Base-by-base conservation (phyloP, 2,888 invertebrate genomes). In the Willowsia nigromaculata region DNA sequence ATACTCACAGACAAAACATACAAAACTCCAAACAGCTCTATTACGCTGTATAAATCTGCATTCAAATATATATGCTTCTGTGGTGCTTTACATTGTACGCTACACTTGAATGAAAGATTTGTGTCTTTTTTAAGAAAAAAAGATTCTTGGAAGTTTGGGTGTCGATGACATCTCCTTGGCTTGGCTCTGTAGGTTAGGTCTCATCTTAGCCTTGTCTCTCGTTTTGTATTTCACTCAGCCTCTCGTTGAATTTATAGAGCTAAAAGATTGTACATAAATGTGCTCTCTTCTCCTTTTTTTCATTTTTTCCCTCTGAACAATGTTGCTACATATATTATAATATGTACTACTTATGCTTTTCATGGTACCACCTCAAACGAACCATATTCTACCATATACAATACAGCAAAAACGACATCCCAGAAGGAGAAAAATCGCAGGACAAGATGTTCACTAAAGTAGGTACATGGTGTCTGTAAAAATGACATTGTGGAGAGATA, bases 81-180 rank as follows among this genome's bases (percentile, higher is more conserved):
- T 22, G 40, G 33, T 43, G 25, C 1, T 43, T 62, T n/a, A 4
- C 43, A 9, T 22, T 62, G 82, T 82, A 53, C 3, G 43, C 13
- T 62, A 15, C 68, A 83, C 71, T 59, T 65, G 53, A 81, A 40
- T 87, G 87, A 87, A 43, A 81, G 87, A 87, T 87, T 87, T 87
- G 87, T 87, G 59, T 53, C 81, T 87, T 87, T 85, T 53, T 56
- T n/a, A 87, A 80, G 87, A 71, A 27, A 74, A 81, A 59, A 80
- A 78, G 40, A 0, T 86, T 80, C 53, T 86, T 85, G 59, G 85
- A 85, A 74, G 59, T 47, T 47, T 71, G 62, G 87, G 81, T 87
- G 80, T 87, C 87, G 87, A 87, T 87, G 87, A 87, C 87, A 81
- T 87, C 81, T 86, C 80, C 71, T 71, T 71, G 22, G 71, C 71